These are phyloP conservation scores for Exocentrus adspersus DNA, from an alignment of 2,888 invertebrate species.

Conservation along the genomic window DNA sequence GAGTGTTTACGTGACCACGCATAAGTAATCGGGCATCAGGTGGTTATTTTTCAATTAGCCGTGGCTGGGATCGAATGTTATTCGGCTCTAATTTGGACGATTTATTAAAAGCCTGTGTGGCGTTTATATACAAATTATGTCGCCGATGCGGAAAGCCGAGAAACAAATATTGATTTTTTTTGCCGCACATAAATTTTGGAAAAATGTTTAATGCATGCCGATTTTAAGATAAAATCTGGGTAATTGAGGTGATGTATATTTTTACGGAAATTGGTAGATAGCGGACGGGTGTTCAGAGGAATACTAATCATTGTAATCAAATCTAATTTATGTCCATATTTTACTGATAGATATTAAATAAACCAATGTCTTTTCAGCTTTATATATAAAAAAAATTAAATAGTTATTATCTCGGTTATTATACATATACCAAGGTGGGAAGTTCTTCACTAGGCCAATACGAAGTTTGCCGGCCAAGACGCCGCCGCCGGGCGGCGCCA, in stretches of 20 bases:
- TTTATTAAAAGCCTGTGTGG: conserved; percentile 6
- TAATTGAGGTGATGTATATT: not conserved
- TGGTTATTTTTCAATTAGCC: conserved; percentile 54
- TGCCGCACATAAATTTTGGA: not conserved
- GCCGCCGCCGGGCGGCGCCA: too few relatives aligned
- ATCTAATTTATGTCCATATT: too few relatives aligned
- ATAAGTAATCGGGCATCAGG: conserved; percentile 50
- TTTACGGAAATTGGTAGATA: not conserved
- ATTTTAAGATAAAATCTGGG: not conserved
- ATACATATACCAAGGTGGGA: too few relatives aligned
- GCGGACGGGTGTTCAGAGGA: not conserved
- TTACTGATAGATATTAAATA: too few relatives aligned
- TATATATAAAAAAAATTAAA: too few relatives aligned
- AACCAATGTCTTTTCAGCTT: too few relatives aligned
- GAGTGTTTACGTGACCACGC: conserved; percentile 51
- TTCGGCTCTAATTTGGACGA: conserved; percentile 10
- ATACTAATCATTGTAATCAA: too few relatives aligned
- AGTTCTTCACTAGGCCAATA: not conserved
- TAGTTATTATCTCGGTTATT: too few relatives aligned
- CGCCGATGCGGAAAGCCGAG: not conserved
- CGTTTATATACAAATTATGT: conserved; percentile 5
- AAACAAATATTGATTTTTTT: conserved; percentile 4
- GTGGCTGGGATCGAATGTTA: not conserved
- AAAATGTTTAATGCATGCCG: not conserved
- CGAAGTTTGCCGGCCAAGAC: not conserved